phyloP scores from a whole-genome alignment of 2,888 invertebrate genomes.

The Caenorhabditis drosophilae region DNA sequence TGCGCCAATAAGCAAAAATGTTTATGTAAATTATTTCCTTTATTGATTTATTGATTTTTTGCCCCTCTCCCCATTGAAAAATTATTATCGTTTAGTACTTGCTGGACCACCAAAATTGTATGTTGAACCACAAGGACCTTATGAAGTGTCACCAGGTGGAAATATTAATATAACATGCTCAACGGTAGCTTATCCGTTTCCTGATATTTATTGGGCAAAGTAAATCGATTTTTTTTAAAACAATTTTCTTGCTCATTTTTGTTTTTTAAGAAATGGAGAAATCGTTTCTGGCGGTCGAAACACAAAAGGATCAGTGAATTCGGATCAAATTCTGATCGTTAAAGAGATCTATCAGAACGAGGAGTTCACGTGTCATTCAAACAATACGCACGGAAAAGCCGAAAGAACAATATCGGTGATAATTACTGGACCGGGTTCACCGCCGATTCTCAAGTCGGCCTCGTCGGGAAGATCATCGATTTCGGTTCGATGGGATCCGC shows the following conservation, averaged over 20 bases:
- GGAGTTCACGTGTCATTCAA: slow-evolving; percentile 65
- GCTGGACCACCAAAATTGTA: slow-evolving; percentile 65
- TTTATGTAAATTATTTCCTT: slow-evolving; percentile 42
- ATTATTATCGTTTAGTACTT: slow-evolving; percentile 49
- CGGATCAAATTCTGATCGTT: slow-evolving; percentile 60
- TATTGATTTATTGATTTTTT: no score
- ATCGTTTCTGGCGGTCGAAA: slow-evolving; percentile 6
- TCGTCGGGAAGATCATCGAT: slow-evolving; percentile 53
- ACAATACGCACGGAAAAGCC: slow-evolving; percentile 56
- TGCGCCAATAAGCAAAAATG: slow-evolving; percentile 63
- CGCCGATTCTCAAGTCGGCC: slow-evolving; percentile 57
- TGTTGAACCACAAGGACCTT: slow-evolving; percentile 65
- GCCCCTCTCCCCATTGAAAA: no score
- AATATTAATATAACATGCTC: slow-evolving; percentile 67
- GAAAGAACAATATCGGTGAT: slow-evolving; percentile 58
- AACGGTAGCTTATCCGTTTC: slow-evolving; percentile 66
- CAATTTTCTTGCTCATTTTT: not conserved
- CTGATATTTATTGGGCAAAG: slow-evolving; percentile 65
- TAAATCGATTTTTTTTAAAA: slow-evolving; percentile 8
- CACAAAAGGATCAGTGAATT: slow-evolving; percentile 17
- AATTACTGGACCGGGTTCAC: slow-evolving; percentile 63
- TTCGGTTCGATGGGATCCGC: slow-evolving; percentile 62
- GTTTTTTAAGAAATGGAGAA: slow-evolving; percentile 44
- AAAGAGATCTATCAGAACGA: slow-evolving; percentile 63
- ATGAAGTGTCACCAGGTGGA: slow-evolving; percentile 65